phyloP scores from a whole-genome alignment of 37 sponge, comb jelly and placozoan species.

The Amphimedon queenslandica region DNA sequence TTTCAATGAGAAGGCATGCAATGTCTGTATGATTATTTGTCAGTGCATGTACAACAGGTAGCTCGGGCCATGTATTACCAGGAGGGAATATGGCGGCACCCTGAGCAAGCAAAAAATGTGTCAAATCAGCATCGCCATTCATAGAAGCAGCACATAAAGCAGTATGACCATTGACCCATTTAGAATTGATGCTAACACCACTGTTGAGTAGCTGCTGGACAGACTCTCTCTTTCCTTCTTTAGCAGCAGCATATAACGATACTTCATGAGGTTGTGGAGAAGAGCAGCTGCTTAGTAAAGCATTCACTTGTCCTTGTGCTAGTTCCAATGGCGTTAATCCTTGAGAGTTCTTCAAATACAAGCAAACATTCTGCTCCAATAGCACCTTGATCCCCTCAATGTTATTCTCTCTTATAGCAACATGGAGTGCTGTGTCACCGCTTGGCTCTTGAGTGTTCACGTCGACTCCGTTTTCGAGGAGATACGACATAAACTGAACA shows the following conservation, averaged over 20 bases:
- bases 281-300: not conserved
- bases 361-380: conserved; percentile 46
- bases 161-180: conserved; percentile 64
- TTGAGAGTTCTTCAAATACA: conserved; percentile 24
- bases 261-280: conserved; percentile 25
- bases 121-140: conserved; percentile 28
- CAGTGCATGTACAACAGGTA: conserved; percentile 45
- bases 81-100: conserved; percentile 51
- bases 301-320: not conserved
- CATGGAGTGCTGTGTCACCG: conserved; percentile 63
- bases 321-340: conserved; percentile 39
- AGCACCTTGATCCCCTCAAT: conserved; percentile 23
- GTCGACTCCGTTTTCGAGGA: conserved; percentile 50
- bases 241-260: conserved; percentile 58
- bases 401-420: conserved; percentile 21
- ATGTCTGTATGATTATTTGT: conserved; percentile 5
- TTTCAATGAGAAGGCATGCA: conserved; percentile 29
- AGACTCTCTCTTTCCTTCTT: conserved; percentile 12
- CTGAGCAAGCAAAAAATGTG: conserved; percentile 29
- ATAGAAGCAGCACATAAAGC: conserved; percentile 54
- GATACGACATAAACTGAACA: conserved; percentile 9
- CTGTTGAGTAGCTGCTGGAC: conserved; percentile 21
- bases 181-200: conserved; percentile 33
- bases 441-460: conserved; percentile 48
- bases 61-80: conserved; percentile 47